Percentiles rank a stretch among this genome's conserved stretches.
Conservation (phyloP, 2,113 vertebrate genomes). For the Grallaria varia region DNA sequence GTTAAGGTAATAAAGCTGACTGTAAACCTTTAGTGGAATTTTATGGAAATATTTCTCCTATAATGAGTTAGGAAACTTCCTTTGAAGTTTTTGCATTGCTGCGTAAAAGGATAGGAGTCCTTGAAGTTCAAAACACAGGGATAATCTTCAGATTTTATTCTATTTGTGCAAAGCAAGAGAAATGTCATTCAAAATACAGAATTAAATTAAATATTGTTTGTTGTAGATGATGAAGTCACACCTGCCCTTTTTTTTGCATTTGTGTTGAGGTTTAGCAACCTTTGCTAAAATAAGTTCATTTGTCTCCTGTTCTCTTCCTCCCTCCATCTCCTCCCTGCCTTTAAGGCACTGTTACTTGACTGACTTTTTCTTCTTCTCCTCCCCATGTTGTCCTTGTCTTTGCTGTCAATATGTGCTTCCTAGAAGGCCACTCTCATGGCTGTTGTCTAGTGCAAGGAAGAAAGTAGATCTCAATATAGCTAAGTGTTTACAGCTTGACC, state of each 20-base stretch:
- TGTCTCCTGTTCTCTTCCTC: accelerated
- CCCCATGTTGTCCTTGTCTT: background rate
- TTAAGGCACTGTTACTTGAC: background rate
- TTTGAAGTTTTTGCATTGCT: background rate
- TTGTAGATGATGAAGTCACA: background rate
- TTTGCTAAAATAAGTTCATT: background rate
- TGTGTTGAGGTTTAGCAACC: background rate
- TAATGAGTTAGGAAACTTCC: background rate
- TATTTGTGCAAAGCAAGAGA: background rate
- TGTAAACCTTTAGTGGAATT: background rate
- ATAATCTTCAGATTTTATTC: background rate
- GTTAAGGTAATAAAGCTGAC: background rate
- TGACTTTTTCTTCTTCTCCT: background rate
- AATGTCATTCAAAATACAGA: background rate
- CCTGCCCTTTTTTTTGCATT: background rate
- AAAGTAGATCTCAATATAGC: background rate
- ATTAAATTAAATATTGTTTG: background rate
- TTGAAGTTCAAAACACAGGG: accelerated
- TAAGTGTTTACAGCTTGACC: background rate
- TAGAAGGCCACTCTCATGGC: background rate
- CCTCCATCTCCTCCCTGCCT: background rate
- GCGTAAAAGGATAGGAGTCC: background rate
- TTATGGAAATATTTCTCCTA: background rate
- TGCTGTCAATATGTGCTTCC: background rate
- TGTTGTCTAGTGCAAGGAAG: background rate